phyloP scores from a whole-genome alignment of 2,888 invertebrate species.

The Pyrrhia umbra region DNA sequence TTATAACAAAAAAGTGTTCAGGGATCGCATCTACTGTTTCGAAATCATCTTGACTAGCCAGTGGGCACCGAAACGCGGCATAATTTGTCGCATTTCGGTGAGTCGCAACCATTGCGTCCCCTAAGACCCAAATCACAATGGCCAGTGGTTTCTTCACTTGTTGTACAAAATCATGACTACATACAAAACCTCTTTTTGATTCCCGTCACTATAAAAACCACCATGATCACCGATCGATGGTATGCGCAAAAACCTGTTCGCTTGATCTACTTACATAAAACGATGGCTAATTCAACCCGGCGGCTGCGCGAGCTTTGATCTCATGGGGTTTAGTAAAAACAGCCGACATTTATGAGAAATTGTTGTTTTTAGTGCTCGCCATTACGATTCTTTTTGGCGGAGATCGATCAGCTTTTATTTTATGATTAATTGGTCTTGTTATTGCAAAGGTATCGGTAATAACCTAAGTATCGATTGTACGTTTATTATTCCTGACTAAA shows the following conservation, averaged over 20 bases:
- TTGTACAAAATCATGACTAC: too few relatives aligned
- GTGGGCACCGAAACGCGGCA: too few relatives aligned
- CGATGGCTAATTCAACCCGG: slow-evolving; percentile 62
- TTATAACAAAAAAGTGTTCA: too few relatives aligned
- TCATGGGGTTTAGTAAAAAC: slow-evolving; percentile 37
- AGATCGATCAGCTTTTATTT: slow-evolving; percentile 16
- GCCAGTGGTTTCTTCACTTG: too few relatives aligned
- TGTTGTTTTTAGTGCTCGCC: slow-evolving; percentile 52
- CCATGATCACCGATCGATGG: slow-evolving; percentile 45
- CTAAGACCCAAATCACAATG: too few relatives aligned
- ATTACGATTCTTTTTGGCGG: slow-evolving; percentile 43
- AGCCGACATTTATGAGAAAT: slow-evolving; percentile 47
- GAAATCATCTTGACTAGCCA: too few relatives aligned
- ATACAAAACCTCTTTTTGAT: slow-evolving; percentile 23
- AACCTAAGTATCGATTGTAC: too few relatives aligned
- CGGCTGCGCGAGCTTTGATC: slow-evolving; percentile 59
- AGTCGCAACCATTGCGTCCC: too few relatives aligned
- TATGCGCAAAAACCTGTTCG: slow-evolving; percentile 43
- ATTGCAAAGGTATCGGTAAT: not conserved
- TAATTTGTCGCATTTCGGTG: too few relatives aligned
- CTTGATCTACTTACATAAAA: slow-evolving; percentile 70
- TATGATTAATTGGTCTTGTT: not conserved
- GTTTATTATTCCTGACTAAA: too few relatives aligned
- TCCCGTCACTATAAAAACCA: slow-evolving; percentile 35
- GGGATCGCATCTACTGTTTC: too few relatives aligned